phyloP scores from a whole-genome alignment of 2,888 invertebrate genomes.

The Heliothis peltigera region DNA sequence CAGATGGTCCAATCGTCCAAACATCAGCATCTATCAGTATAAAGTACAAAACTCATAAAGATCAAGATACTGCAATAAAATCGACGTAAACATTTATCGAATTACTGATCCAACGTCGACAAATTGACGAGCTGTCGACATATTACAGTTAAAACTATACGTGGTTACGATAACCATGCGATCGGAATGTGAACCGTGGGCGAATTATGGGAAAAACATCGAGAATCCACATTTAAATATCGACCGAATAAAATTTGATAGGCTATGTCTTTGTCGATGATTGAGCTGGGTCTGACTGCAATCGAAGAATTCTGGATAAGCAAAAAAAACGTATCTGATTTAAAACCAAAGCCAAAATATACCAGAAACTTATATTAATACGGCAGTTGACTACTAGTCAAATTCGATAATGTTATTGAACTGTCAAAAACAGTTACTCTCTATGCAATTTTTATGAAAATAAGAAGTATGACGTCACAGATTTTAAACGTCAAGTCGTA shows the following conservation, averaged over 20 bases:
- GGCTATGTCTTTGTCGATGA: neutral
- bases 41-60: slow-evolving; percentile 15
- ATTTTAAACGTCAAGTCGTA: too few species aligned
- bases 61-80: slow-evolving; percentile 28
- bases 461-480: too few species aligned
- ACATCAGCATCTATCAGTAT: neutral
- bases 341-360: too few species aligned
- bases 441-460: too few species aligned
- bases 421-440: too few species aligned
- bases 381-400: too few species aligned
- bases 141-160: slow-evolving; percentile 18
- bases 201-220: slow-evolving; percentile 7
- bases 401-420: too few species aligned
- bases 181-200: slow-evolving; percentile 32
- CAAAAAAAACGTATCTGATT: too few species aligned
- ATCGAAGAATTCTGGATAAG: too few species aligned
- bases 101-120: slow-evolving; percentile 29
- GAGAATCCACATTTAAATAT: slow-evolving; percentile 19
- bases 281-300: too few species aligned
- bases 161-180: slow-evolving; percentile 8
- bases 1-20: neutral
- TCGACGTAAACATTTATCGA: slow-evolving; percentile 17
- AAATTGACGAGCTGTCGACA: slow-evolving; percentile 34
- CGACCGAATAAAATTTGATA: slow-evolving; percentile 28
- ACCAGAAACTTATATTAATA: too few species aligned